Conservation (phyloP, 2,113 vertebrate genomes). For the Gymnocephalus cernua region DNA sequence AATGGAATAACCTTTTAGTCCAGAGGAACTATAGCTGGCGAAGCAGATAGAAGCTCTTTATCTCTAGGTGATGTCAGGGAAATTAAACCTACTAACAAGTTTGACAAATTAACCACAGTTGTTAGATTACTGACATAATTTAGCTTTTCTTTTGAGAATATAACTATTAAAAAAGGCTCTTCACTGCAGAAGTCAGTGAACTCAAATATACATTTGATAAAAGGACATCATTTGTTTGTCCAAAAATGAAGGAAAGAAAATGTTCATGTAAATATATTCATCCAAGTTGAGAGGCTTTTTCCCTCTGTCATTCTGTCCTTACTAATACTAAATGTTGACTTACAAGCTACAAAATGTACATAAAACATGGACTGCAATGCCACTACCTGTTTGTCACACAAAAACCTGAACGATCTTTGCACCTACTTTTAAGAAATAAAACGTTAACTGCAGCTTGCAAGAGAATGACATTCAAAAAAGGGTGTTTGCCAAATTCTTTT, state of each 20-base stretch:
- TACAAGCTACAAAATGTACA: conserved; percentile 57
- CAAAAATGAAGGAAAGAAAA: background rate
- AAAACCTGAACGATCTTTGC: conserved; percentile 57
- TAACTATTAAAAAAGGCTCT: background rate
- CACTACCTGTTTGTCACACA: conserved; percentile 56
- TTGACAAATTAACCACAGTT: background rate
- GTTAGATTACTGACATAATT: conserved; percentile 1
- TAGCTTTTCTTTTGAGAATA: conserved; percentile 7
- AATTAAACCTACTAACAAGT: conserved; percentile 17
- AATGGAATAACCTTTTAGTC: conserved; percentile 30
- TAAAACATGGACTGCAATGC: conserved; percentile 57
- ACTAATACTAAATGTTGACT: conserved; percentile 56
- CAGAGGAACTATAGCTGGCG: background rate
- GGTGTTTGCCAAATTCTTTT: conserved; percentile 63
- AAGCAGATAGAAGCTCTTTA: conserved; percentile 22
- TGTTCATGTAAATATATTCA: conserved; percentile 47
- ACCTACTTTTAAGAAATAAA: conserved; percentile 49
- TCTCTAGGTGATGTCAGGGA: conserved; percentile 42
- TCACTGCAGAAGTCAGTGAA: conserved; percentile 13
- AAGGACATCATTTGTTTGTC: background rate
- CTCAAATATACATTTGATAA: background rate
- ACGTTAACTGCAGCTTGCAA: conserved; percentile 65
- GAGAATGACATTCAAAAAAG: conserved; percentile 75
- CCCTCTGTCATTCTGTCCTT: conserved; percentile 33
- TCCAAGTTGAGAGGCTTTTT: conserved; percentile 26